These are phyloP conservation scores for Noctua fimbriata DNA, from an alignment of 2,888 invertebrate genomes.

Conservation along the genomic window DNA sequence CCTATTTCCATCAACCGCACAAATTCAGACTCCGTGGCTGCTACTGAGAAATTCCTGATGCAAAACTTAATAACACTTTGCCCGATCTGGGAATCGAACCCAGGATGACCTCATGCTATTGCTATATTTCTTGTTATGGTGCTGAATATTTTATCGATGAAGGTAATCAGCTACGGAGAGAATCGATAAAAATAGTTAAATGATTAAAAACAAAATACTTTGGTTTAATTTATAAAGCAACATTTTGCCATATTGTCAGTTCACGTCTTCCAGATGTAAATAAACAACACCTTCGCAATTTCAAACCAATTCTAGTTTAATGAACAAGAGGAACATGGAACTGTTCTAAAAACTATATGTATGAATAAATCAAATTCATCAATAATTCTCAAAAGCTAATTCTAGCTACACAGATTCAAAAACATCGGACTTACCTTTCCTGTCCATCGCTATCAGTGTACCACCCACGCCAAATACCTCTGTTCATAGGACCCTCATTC, in stretches of 20 bases:
- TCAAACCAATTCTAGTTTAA: too few relatives aligned
- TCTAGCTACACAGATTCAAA: neutral
- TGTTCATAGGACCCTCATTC: slow-evolving; percentile 87
- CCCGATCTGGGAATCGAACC: neutral
- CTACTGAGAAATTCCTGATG: neutral
- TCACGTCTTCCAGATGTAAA: neutral
- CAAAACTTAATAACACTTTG: neutral
- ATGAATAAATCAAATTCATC: neutral
- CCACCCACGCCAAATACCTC: slow-evolving; percentile 87
- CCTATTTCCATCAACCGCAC: too few relatives aligned
- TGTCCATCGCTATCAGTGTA: slow-evolving; percentile 79
- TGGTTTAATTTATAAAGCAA: neutral
- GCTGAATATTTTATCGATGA: neutral
- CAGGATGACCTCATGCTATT: neutral
- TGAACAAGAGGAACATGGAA: neutral
- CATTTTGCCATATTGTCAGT: neutral
- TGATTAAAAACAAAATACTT: neutral
- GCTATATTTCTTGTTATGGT: too few relatives aligned
- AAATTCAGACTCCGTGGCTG: too few relatives aligned
- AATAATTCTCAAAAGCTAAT: neutral
- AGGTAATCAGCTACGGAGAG: neutral
- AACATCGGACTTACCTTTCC: slow-evolving; percentile 75
- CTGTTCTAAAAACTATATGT: neutral
- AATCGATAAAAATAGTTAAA: neutral
- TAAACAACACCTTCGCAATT: neutral